These are phyloP conservation scores for Gryllus bimaculatus DNA, from an alignment of 1,140 invertebrate species.

Conservation along the genomic window DNA sequence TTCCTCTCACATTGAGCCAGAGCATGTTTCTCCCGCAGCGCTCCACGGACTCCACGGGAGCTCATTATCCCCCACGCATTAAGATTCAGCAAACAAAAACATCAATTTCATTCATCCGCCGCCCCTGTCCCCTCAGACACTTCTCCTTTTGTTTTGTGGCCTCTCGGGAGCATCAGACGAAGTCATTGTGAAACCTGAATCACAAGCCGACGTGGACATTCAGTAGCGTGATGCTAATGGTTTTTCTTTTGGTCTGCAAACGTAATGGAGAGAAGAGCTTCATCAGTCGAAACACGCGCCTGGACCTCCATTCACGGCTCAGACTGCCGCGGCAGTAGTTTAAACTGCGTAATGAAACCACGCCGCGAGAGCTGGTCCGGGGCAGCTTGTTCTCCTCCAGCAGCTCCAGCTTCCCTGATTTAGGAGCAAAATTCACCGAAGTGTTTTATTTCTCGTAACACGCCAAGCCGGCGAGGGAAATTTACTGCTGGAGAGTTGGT, in stretches of 20 bases:
- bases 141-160: background rate
- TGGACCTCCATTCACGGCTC: background rate
- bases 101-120: background rate
- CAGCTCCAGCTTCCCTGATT: background rate
- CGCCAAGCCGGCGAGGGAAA: background rate
- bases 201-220: background rate
- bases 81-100: background rate
- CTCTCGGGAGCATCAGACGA: background rate
- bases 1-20: too few relatives aligned
- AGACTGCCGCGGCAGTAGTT: background rate
- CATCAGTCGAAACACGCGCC: background rate
- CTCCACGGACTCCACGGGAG: background rate
- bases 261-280: background rate
- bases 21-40: too few relatives aligned
- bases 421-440: background rate
- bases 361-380: too few relatives aligned
- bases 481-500: background rate
- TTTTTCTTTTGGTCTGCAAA: background rate
- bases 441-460: background rate
- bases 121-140: background rate
- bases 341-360: background rate
- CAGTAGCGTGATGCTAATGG: conserved; percentile 3
- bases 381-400: background rate
- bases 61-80: background rate
- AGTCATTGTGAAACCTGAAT: conserved; percentile 4